phyloP scores from a whole-genome alignment of 2,797 vertebrate genomes.

The Ammospiza maritima region DNA sequence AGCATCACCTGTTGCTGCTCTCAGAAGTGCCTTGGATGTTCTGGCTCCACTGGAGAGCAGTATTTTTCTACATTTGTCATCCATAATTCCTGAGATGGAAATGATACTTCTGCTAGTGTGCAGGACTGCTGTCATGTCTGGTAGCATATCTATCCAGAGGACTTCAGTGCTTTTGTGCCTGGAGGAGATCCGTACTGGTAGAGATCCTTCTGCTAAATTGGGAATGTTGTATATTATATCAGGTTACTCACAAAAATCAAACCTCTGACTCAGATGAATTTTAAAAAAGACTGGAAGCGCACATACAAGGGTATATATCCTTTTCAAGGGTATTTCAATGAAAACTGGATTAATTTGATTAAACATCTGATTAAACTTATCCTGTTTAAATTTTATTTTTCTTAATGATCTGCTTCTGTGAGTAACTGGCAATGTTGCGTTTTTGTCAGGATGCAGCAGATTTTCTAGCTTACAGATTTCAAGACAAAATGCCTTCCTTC shows the following conservation, averaged over 20 bases:
- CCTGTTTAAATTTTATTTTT: not conserved
- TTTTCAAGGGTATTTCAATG: not conserved
- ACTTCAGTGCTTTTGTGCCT: not conserved
- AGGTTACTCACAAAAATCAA: not conserved
- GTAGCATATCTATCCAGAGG: not conserved
- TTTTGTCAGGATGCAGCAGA: slow-evolving; percentile 38
- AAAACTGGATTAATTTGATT: not conserved
- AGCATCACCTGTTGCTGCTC: not conserved
- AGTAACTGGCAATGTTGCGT: not conserved
- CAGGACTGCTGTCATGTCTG: not conserved
- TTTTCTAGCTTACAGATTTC: slow-evolving; percentile 47
- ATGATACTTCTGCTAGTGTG: not conserved
- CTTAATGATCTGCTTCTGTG: not conserved
- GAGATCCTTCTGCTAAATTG: not conserved
- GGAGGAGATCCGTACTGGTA: not conserved
- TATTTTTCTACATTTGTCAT: not conserved
- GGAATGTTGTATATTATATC: not conserved
- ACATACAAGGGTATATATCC: not conserved
- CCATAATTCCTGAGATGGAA: not conserved
- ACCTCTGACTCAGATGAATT: not conserved
- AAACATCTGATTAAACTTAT: not conserved
- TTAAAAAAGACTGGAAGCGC: not conserved
- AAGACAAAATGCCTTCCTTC: slow-evolving; percentile 51
- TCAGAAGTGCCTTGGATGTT: not conserved
- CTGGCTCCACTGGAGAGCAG: slow-evolving; percentile 44